Evolutionary conservation across 53 echinoderm and acorn worm species (phyloP).

Genomic region (Patiria pectinifera): DNA sequence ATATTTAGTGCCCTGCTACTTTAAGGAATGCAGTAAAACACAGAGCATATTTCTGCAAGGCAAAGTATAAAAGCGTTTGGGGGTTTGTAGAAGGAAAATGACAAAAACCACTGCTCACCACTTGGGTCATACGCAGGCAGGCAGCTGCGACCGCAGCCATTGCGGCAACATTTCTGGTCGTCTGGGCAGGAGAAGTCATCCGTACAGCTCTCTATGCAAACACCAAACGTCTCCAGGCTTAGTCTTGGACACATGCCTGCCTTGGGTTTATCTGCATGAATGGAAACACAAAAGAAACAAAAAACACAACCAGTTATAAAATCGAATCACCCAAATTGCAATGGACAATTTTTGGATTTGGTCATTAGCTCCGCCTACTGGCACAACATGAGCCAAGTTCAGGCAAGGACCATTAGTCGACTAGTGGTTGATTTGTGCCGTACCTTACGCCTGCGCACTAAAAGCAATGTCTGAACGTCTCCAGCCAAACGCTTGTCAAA

Average conservation of each 20-base stretch:
- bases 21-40: too few relatives aligned
- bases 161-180: conserved; percentile 54
- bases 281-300: background rate
- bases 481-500: too few relatives aligned
- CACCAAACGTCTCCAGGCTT: conserved; percentile 9
- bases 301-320: background rate
- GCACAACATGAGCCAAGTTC: too few relatives aligned
- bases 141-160: conserved; percentile 24
- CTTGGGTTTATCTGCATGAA: background rate
- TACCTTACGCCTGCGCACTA: too few relatives aligned
- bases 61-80: background rate
- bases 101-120: background rate
- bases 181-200: conserved; percentile 36
- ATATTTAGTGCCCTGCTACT: too few relatives aligned
- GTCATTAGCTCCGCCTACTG: too few relatives aligned
- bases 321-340: too few relatives aligned
- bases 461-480: too few relatives aligned
- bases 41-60: too few relatives aligned
- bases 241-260: conserved; percentile 54
- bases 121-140: background rate
- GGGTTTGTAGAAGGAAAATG: background rate
- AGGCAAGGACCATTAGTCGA: too few relatives aligned
- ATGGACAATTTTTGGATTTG: too few relatives aligned
- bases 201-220: conserved; percentile 46
- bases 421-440: too few relatives aligned